phyloP scores from a whole-genome alignment of 2,797 vertebrate species.

The Anguilla obscura region DNA sequence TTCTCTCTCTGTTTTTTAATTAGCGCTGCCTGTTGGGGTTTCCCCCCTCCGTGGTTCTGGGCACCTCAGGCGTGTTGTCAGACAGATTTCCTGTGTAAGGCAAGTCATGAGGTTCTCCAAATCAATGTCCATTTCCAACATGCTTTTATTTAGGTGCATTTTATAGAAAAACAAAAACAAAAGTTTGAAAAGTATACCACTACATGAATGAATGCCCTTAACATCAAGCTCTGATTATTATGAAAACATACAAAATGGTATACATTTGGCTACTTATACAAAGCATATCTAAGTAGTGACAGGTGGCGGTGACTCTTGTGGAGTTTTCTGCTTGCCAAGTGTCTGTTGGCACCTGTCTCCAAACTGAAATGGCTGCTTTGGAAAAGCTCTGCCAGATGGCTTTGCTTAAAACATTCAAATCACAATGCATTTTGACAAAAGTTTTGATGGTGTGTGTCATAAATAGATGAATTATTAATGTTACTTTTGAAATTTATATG shows the following conservation, averaged over 20 bases:
- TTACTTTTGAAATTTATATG: background rate
- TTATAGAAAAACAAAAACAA: background rate
- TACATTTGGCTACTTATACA: background rate
- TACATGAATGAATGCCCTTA: background rate
- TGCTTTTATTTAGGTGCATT: background rate
- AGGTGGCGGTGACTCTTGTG: conserved; percentile 31
- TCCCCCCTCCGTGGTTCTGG: background rate
- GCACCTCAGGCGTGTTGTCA: background rate
- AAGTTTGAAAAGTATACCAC: background rate
- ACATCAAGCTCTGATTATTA: background rate
- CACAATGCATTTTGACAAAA: conserved; percentile 11
- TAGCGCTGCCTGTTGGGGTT: conserved; percentile 32
- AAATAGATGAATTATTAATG: background rate
- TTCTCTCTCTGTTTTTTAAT: conserved; percentile 29
- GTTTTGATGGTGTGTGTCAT: background rate
- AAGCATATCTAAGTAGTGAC: conserved; percentile 18
- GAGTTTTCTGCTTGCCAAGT: conserved; percentile 32
- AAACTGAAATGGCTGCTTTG: conserved; percentile 8
- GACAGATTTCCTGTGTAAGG: background rate
- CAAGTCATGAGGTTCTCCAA: background rate
- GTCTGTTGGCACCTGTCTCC: conserved; percentile 20
- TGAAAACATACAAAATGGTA: background rate
- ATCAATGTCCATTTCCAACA: background rate
- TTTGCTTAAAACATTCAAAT: conserved; percentile 18
- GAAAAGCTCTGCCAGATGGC: conserved; percentile 7